phyloP scores from a whole-genome alignment of 35 echinoderm and acorn worm species.

The Amphiura filiformis region DNA sequence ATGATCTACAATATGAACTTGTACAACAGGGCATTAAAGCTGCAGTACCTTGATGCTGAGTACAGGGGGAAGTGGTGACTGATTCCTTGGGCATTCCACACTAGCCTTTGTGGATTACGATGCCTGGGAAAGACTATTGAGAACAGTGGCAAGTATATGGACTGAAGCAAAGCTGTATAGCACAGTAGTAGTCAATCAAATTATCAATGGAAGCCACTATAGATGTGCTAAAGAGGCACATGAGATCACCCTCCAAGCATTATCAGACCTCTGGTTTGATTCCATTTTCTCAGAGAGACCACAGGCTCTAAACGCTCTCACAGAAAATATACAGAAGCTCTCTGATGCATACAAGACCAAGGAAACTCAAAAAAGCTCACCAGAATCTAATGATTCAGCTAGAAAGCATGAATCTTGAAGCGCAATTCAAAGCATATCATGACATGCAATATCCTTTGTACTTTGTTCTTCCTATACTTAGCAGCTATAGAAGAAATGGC shows the following conservation, averaged over 20 bases:
- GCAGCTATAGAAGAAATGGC: slow-evolving; percentile 23
- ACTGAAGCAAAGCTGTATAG: slow-evolving; percentile 27
- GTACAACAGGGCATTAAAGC: slow-evolving; percentile 26
- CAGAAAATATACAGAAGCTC: not conserved
- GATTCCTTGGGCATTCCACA: slow-evolving; percentile 19
- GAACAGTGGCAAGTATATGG: slow-evolving; percentile 29
- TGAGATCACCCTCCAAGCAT: slow-evolving; percentile 24
- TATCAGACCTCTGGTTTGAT: slow-evolving; percentile 41
- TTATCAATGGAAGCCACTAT: slow-evolving; percentile 37
- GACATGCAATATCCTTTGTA: slow-evolving; percentile 10
- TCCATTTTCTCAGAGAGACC: not conserved
- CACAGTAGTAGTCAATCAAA: slow-evolving; percentile 25
- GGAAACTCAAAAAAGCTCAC: slow-evolving; percentile 24
- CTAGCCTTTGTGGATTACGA: slow-evolving; percentile 3
- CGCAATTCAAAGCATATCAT: slow-evolving; percentile 15
- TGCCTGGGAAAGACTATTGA: slow-evolving; percentile 34
- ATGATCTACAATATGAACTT: slow-evolving; percentile 31
- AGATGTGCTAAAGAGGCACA: slow-evolving; percentile 30
- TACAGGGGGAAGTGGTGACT: slow-evolving; percentile 31
- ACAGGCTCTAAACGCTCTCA: not conserved
- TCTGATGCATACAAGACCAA: slow-evolving; percentile 22
- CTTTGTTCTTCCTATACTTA: slow-evolving; percentile 9
- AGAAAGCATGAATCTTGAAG: slow-evolving; percentile 16
- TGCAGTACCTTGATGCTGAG: not conserved
- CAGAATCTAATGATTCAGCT: slow-evolving; percentile 14